Evolutionary conservation across 2,888 invertebrate genomes (phyloP).

Genomic region (Trichopria drosophilae): DNA sequence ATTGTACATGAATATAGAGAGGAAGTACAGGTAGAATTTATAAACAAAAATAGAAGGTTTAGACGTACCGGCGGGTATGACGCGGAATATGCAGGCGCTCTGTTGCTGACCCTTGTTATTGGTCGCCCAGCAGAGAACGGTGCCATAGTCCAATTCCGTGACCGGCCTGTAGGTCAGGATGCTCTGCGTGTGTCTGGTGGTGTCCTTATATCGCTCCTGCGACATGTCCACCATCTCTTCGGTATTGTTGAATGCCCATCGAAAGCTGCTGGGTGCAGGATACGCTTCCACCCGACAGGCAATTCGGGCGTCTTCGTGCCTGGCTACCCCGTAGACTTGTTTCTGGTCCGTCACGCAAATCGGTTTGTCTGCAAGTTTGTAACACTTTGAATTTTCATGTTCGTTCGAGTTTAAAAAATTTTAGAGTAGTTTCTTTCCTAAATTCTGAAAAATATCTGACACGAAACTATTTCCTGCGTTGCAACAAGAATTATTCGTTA

Average conservation of each 20-base stretch:
- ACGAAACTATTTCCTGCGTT: too few species aligned
- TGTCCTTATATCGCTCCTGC: slow-evolving; percentile 67
- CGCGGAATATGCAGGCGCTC: slow-evolving; percentile 74
- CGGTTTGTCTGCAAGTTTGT: slow-evolving; percentile 79
- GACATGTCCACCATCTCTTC: slow-evolving; percentile 78
- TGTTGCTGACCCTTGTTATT: slow-evolving; percentile 74
- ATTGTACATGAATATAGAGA: too few species aligned
- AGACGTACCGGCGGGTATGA: slow-evolving; percentile 70
- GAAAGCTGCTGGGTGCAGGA: slow-evolving; percentile 79
- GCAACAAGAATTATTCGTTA: too few species aligned
- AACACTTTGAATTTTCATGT: too few species aligned
- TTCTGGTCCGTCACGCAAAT: slow-evolving; percentile 76
- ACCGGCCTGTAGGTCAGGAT: slow-evolving; percentile 76
- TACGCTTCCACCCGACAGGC: slow-evolving; percentile 84
- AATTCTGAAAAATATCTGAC: too few species aligned
- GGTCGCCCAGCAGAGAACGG: slow-evolving; percentile 73
- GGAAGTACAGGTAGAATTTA: too few species aligned
- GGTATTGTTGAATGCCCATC: slow-evolving; percentile 89
- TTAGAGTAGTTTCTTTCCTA: too few species aligned
- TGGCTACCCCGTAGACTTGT: slow-evolving; percentile 80
- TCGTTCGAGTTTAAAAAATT: too few species aligned
- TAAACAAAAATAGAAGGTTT: too few species aligned
- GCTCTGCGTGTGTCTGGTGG: slow-evolving; percentile 63
- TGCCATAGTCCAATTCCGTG: slow-evolving; percentile 76
- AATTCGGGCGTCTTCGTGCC: slow-evolving; percentile 78